Base-by-base conservation (phyloP, 2,113 vertebrate species). In the Philantomba maxwellii region DNA sequence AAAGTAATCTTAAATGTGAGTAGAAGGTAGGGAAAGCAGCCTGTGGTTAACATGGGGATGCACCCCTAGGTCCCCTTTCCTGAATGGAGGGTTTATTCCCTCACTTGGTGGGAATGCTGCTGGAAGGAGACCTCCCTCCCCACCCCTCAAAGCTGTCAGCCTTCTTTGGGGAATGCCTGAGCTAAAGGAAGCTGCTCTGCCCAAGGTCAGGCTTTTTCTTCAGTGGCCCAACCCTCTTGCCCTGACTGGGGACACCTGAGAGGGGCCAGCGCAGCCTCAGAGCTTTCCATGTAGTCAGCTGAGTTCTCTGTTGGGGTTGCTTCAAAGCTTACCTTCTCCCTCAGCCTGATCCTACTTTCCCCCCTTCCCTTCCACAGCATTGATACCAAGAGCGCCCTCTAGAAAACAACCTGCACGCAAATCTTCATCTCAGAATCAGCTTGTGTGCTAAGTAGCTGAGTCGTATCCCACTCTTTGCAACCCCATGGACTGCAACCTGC, bases 21-120 rank as follows among this genome's bases (percentile, higher is more conserved):
- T 1, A 36, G 58, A 53, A 47, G 53, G 15, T 47, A 82, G 73
- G 21, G 49, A 66, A 66, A 89, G 55, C 55, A 15, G 39, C 62
- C 80, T 45, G 17, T 49, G 28, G 43, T 33, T 8, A n/a, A n/a
- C 0, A 1, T 73, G 58, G 7, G 6, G 55, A 70, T 15, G 30
- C 0, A 2, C 36, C 39, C 13, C 77, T 17, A 47, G n/a, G 4
- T 26, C 5, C 55, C 1, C 58, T 36, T 81, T 17, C 66, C 47
- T 7, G 16, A 36, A 55, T 33, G 28, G 66, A 85, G 30, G 9
- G 3, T 53, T 30, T 57, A 87, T 10, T 75, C 15, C 45, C 36
- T 2, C 26, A 2, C 3, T 0, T 2, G 9, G 17, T 5, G 11
- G 33, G 19, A 62, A 25, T 80, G 80, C 64, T 82, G 51, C 55